Evolutionary conservation across 2,888 invertebrate genomes (phyloP), one percentile per base, ranked within the genome.

Genomic region (Catocala nupta): DNA sequence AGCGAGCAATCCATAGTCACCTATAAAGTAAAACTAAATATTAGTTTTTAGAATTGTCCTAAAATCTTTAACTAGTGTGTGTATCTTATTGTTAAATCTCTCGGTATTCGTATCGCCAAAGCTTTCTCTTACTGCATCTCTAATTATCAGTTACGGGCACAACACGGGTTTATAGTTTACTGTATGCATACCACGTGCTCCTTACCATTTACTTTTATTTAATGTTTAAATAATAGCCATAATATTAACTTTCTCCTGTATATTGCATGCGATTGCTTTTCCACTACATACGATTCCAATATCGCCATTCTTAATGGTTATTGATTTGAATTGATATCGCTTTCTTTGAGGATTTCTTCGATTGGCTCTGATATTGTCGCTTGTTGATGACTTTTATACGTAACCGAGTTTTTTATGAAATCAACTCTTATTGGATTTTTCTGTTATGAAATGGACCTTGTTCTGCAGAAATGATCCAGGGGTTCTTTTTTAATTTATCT

Each of bases 191-290:
- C 39, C 33, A 7, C 62, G 44, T 63, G 60, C 48, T 60, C 51
- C 63, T 68, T 59, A 44, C 63, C 73, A 60, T 65, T 63, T 65
- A 62, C 48, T 75, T 75, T 70, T 72, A 68, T 70, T 72, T 55
- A 64, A 56, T 60, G 57, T 57, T 59, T 52, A 70, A 66, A 68
- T 65, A 68, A 75, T 62, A 42, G 58, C 51, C 64, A 8, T 8
- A 39, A 39, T 70, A 65, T 69, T 65, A 62, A 77, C 75, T 75
- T 77, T 75, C 75, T 65, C 74, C 69, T 11, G 55, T 33, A 52
- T 53, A 71, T 65, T 66, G 64, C 68, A 69, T 53, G 54, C 44
- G 54, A 66, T 69, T 69, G 47, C 34, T 52, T 66, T 69, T 61
- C 53, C 34, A 52, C 47, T 43, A 50, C 39, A 61, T 58, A 16